Evolutionary conservation across 64 coral and sea anemone species (phyloP).

Genomic region (Orbicella faveolata): DNA sequence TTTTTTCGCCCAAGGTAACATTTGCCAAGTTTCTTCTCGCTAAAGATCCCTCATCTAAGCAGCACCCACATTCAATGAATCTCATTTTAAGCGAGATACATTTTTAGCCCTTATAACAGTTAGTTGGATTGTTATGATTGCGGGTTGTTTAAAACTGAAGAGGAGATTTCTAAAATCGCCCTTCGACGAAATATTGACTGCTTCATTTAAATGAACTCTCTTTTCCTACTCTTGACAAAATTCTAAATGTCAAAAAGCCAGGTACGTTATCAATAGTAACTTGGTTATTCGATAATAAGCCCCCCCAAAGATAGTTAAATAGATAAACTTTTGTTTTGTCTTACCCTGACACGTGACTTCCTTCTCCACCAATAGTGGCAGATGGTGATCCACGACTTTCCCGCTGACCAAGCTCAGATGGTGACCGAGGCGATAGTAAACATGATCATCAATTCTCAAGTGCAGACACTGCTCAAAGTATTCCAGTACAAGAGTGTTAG

Average conservation of each 20-base stretch:
- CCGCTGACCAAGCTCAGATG: conserved; percentile 71
- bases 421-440: conserved; percentile 89
- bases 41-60: too few species aligned
- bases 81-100: too few species aligned
- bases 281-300: too few species aligned
- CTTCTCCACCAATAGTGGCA: conserved; percentile 77
- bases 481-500: conserved; percentile 99
- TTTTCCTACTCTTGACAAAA: neutral
- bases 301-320: neutral
- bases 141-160: too few species aligned
- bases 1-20: conserved; percentile 91
- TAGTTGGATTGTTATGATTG: too few species aligned
- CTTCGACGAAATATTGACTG: too few species aligned
- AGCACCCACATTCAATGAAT: too few species aligned
- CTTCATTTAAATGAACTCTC: neutral
- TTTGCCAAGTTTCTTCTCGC: too few species aligned
- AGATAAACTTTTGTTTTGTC: neutral
- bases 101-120: too few species aligned
- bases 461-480: conserved; percentile 85
- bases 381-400: conserved; percentile 94
- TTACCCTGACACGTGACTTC: neutral
- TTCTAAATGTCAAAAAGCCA: too few species aligned
- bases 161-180: too few species aligned
- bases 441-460: conserved; percentile 96
- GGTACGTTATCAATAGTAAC: too few species aligned